Base-by-base conservation (phyloP, 1,140 invertebrate species). In the Cotesia vestalis region DNA sequence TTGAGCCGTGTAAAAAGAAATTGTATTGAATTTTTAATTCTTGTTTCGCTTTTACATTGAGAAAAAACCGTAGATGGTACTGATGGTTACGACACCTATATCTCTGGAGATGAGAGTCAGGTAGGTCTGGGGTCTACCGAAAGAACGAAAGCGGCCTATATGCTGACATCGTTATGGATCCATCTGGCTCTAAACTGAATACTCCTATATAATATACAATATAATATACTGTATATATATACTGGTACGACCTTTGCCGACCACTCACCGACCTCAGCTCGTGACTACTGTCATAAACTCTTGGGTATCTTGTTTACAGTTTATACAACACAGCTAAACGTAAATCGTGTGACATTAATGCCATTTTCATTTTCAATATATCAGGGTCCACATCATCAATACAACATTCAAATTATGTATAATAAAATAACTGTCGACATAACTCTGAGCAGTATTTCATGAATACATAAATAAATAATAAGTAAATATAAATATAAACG, bases 1-100 rank as follows among this genome's bases (percentile, higher is more conserved):
- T 20, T 2, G 20, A 20, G 2, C 2, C 20, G 20, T 20, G 20
- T 27, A 27, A 27, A 27, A 0, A 27, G 27, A 27, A 27, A 27
- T 27, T 27, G 27, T 27, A 27, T 27, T 27, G 3, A 27, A 27
- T 27, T 27, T 27, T 27, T 27, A 2, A 27, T 27, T 27, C 1
- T 27, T 27, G 1, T 27, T 2, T 3, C 27, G 27, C 27, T 27
- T 27, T 27, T 27, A 27, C 27, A 27, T 27, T 1, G 27, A 27
- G 27, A 27, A 27, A 27, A 27, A 27, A 3, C 27, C 27, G 27
- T 27, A 2, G 1, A 27, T 27, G 27, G 27, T 27, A 27, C 27
- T 53, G 71, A 69, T 34, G 20, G 51, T 71, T 61, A 66, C 72
- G 71, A 75, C 72, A 76, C 75, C 66, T 73, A 76, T 71, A 46